Base-by-base conservation (phyloP, 2,888 invertebrate species). In the Pogonocherus hispidulus region DNA sequence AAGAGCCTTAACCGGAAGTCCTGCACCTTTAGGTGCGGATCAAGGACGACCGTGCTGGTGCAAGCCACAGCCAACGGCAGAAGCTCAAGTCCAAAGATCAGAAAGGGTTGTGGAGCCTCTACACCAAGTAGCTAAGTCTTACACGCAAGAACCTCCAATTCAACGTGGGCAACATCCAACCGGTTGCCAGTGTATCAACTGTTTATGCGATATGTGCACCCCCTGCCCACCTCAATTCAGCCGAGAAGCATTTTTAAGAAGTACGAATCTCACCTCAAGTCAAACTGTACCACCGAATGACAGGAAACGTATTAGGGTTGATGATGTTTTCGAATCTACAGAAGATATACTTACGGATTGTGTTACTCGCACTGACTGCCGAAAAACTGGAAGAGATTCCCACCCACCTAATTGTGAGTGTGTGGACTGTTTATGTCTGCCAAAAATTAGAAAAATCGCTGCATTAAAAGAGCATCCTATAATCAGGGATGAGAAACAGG, bases 361-460 rank as follows among this genome's bases (percentile, higher is more conserved):
- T 1, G 2, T 16, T 4, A 9, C 0, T 3, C 32, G 11, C 23
- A 3, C 35, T 19, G 11, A 18, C 18, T 49, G 32, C 9, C 20
- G 51, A 56, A 16, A 14, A 23, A 3, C 51, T n/a, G 47, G 8
- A 52, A 4, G 27, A 0, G n/a, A 11, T 27, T 67, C 46, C 2
- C 76, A 77, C 37, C 65, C 74, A 1, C 49, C 66, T 1, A 65
- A 71, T 27, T 80, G 79, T 35, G 78, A 80, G 55, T 80, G 79
- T 57, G 70, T 78, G 16, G 77, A 78, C 41, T 80, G 79, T 46
- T 49, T 76, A 3, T 75, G 75, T 37, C 37, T 78, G 47, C 79
- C 78, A 1, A 70, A 67, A 54, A 70, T 79, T 2, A 72, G 69
- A 44, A 63, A 75, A 57, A 55, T 79, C 4, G 75, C 77, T 9